Evolutionary conservation across 2,888 invertebrate genomes (phyloP).

Genomic region (Dynastes hyllus): DNA sequence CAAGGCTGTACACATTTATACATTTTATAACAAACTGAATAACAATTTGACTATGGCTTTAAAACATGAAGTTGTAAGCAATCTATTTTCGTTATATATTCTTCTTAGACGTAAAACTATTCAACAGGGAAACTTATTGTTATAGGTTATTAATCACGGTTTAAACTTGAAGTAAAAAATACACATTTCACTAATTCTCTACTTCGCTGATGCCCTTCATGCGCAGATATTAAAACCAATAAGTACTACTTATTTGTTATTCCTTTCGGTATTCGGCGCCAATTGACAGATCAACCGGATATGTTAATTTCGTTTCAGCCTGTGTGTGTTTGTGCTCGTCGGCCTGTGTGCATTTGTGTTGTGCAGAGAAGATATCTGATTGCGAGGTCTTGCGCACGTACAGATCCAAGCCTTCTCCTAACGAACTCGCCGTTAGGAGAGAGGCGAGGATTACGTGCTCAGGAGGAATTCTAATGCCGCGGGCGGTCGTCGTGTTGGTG

Average conservation of each 20-base stretch:
- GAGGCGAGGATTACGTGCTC: constrained; percentile 60
- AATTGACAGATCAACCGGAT: constrained; percentile 43
- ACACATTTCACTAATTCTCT: too few species aligned
- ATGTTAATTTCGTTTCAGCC: constrained; percentile 39
- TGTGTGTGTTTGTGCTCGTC: constrained; percentile 13
- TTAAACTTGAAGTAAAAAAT: too few species aligned
- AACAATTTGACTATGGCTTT: too few species aligned
- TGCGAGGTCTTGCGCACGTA: constrained; percentile 52
- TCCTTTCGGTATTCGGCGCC: constrained; percentile 26
- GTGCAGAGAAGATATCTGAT: constrained; percentile 33
- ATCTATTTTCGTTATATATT: too few species aligned
- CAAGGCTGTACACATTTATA: too few species aligned
- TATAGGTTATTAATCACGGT: too few species aligned
- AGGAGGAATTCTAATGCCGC: constrained; percentile 60
- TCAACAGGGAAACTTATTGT: too few species aligned
- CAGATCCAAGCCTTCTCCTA: constrained; percentile 59
- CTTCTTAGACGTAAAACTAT: too few species aligned
- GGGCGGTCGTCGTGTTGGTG: constrained; percentile 31
- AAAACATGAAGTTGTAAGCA: too few species aligned
- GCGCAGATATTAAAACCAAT: too few species aligned
- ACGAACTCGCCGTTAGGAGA: constrained; percentile 57
- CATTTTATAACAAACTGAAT: too few species aligned
- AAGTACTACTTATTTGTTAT: constrained; percentile 1
- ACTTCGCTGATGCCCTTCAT: too few species aligned
- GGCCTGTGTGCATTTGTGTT: neutral